Conservation (phyloP, 2,888 invertebrate species). For the Watsonalla binaria region DNA sequence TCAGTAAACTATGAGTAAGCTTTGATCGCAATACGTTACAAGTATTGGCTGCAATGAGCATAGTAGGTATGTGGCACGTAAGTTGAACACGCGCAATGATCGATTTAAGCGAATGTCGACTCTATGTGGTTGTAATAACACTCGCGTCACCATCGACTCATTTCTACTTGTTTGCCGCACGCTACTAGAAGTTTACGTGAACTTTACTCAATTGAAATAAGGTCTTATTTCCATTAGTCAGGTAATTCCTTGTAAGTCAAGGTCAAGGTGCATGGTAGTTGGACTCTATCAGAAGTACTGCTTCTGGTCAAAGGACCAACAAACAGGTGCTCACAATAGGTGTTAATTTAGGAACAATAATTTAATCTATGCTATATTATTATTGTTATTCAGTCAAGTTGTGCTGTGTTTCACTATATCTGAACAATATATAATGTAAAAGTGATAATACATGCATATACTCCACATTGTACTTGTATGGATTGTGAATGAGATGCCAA, state of each 20-base stretch:
- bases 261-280: conserved; percentile 2
- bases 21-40: too few relatives aligned
- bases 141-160: too few relatives aligned
- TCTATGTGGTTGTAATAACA: too few relatives aligned
- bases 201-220: too few relatives aligned
- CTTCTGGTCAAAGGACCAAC: conserved; percentile 15
- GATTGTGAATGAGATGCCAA: conserved; percentile 72
- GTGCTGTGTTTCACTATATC: conserved; percentile 61
- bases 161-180: too few relatives aligned
- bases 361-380: conserved; percentile 14
- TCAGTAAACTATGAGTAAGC: too few relatives aligned
- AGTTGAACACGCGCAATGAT: too few relatives aligned
- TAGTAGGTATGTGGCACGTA: too few relatives aligned
- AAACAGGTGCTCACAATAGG: conserved; percentile 33
- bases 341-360: conserved; percentile 32
- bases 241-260: background rate
- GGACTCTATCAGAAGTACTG: conserved; percentile 13
- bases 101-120: too few relatives aligned
- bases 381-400: conserved; percentile 49
- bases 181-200: too few relatives aligned
- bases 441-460: conserved; percentile 22
- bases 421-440: conserved; percentile 39
- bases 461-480: conserved; percentile 43
- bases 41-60: too few relatives aligned
- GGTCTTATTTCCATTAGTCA: background rate